phyloP scores from a whole-genome alignment of 2,888 invertebrate species.

The Falcaria lacertinaria region DNA sequence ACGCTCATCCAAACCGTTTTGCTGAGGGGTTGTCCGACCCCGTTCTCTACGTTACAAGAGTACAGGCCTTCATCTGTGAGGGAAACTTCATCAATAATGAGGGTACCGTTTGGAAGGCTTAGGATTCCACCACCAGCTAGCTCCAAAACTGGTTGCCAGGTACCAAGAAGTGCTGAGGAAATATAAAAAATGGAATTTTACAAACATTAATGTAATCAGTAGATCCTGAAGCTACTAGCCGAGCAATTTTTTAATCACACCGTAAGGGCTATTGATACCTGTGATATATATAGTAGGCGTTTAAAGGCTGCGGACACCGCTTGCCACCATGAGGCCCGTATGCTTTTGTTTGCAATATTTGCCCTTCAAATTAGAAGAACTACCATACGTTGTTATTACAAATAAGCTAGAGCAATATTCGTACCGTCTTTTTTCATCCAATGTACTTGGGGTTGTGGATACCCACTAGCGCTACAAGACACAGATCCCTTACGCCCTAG shows the following conservation, averaged over 20 bases:
- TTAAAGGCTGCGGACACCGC: too few species aligned
- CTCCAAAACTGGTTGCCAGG: conserved; percentile 73
- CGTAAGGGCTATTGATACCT: too few species aligned
- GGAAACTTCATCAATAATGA: conserved; percentile 69
- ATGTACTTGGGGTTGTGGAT: conserved; percentile 86
- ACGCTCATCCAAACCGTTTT: conserved; percentile 76
- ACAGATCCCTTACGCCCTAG: conserved; percentile 85
- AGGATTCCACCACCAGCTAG: conserved; percentile 70
- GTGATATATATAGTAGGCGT: too few species aligned
- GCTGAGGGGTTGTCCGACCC: conserved; percentile 70
- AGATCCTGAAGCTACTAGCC: too few species aligned
- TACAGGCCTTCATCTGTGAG: conserved; percentile 68
- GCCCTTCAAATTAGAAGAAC: too few species aligned
- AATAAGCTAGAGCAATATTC: conserved; percentile 6
- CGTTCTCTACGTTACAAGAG: conserved; percentile 74
- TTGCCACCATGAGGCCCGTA: too few species aligned
- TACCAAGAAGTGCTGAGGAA: conserved; percentile 57
- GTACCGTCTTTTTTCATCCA: conserved; percentile 88
- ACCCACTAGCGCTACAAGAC: conserved; percentile 89
- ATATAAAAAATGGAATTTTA: too few species aligned
- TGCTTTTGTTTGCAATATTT: too few species aligned
- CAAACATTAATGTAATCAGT: too few species aligned
- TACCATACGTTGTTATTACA: not conserved
- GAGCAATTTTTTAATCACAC: too few species aligned
- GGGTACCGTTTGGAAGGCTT: conserved; percentile 68